Conservation (phyloP, 1,140 invertebrate species). For the Monochamus saltuarius region DNA sequence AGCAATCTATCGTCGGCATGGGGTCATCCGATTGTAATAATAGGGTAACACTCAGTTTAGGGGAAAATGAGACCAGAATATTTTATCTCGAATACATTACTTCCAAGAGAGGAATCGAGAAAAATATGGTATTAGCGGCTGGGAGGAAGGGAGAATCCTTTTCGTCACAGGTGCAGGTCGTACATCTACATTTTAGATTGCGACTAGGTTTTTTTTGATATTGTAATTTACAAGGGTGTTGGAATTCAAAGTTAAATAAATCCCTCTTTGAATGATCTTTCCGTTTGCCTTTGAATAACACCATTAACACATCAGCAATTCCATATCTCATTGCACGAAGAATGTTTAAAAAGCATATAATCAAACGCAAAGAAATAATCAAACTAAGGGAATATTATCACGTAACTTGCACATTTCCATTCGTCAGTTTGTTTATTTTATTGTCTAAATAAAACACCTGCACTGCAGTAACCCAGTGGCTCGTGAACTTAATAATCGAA, state of each 20-base stretch:
- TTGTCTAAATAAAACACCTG: no score
- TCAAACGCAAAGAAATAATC: no score
- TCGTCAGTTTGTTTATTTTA: no score
- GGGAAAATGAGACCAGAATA: conserved; percentile 40
- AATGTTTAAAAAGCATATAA: no score
- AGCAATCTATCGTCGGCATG: conserved; percentile 35
- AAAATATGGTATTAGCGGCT: conserved; percentile 38
- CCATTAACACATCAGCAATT: no score
- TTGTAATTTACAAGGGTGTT: neutral
- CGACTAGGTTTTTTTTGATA: conserved; percentile 23
- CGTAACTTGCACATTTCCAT: no score
- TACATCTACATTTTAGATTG: conserved; percentile 40
- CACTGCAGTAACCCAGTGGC: no score
- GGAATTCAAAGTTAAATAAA: neutral
- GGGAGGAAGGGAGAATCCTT: conserved; percentile 15
- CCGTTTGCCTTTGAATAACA: no score
- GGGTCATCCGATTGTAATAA: conserved; percentile 41
- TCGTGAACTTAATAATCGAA: no score
- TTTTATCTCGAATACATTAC: conserved; percentile 42
- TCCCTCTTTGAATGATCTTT: no score
- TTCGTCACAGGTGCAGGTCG: conserved; percentile 33
- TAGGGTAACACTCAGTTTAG: conserved; percentile 31
- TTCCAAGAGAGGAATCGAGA: conserved; percentile 25
- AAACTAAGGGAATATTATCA: no score
- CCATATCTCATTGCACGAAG: no score